Conservation (phyloP, 2,797 vertebrate genomes). For the Acanthurus lineatus region DNA sequence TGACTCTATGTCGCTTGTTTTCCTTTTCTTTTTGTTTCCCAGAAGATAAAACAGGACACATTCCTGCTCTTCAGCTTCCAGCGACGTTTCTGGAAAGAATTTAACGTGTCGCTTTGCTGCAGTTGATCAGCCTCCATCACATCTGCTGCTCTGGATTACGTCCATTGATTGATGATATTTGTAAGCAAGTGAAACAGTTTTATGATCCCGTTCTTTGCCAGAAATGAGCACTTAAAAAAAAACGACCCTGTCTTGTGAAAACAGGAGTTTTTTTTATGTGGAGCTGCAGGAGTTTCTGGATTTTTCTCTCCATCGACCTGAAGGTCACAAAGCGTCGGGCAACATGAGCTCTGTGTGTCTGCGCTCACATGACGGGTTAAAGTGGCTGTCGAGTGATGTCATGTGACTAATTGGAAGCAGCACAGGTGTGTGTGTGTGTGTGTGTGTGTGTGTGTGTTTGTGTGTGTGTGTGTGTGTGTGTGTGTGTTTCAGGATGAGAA, state of each 20-base stretch:
- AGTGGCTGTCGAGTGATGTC: conserved; percentile 36
- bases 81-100: conserved; percentile 34
- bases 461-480: conserved; percentile 9
- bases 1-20: too few species aligned
- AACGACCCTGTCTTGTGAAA: background rate
- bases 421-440: conserved; percentile 18
- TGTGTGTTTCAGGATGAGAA: conserved; percentile 19
- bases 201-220: background rate
- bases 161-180: conserved; percentile 4
- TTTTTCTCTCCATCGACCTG: conserved; percentile 34
- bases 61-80: background rate
- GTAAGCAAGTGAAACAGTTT: conserved; percentile 21
- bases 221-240: background rate
- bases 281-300: conserved; percentile 9
- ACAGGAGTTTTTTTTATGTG: background rate
- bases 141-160: conserved; percentile 30
- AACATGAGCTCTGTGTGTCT: conserved; percentile 8
- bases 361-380: background rate
- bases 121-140: conserved; percentile 29
- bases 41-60: conserved; percentile 5
- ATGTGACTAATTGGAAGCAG: conserved; percentile 51
- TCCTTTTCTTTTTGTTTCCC: background rate
- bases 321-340: conserved; percentile 13
- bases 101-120: background rate
- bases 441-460: conserved; percentile 10